These are phyloP conservation scores for Trileptium ribeirensis DNA, from an alignment of 2,888 invertebrate species.

Conservation along the genomic window DNA sequence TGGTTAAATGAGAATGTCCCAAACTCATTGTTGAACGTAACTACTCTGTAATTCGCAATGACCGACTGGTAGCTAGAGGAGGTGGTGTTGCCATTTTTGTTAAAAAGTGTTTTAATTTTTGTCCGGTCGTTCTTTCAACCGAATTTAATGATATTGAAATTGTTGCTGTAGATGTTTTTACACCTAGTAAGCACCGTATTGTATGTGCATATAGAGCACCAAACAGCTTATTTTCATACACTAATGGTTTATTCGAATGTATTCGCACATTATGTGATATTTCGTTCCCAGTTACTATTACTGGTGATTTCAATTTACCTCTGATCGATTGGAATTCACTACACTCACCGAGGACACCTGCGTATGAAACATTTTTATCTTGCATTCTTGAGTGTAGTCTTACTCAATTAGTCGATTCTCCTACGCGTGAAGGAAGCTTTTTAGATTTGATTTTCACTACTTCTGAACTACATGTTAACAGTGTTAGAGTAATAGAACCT, in stretches of 20 bases:
- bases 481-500: background rate
- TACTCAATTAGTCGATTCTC: background rate
- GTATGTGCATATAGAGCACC: background rate
- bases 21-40: background rate
- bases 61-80: background rate
- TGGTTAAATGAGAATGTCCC: background rate
- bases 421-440: background rate
- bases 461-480: background rate
- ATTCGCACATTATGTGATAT: background rate
- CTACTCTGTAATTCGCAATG: background rate
- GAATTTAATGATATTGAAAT: background rate
- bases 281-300: background rate
- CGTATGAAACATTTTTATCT: background rate
- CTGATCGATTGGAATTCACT: background rate
- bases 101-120: background rate
- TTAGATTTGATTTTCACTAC: background rate
- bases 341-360: background rate
- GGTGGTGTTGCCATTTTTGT: constrained; percentile 12
- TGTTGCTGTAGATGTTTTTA: background rate
- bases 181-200: background rate
- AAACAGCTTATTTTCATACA: background rate
- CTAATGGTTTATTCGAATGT: background rate
- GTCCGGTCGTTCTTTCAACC: background rate
- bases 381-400: background rate
- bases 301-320: constrained; percentile 5